Evolutionary conservation across 1,140 invertebrate species (phyloP), one percentile per base, ranked within the genome.

Genomic region (Antheraea mylitta): DNA sequence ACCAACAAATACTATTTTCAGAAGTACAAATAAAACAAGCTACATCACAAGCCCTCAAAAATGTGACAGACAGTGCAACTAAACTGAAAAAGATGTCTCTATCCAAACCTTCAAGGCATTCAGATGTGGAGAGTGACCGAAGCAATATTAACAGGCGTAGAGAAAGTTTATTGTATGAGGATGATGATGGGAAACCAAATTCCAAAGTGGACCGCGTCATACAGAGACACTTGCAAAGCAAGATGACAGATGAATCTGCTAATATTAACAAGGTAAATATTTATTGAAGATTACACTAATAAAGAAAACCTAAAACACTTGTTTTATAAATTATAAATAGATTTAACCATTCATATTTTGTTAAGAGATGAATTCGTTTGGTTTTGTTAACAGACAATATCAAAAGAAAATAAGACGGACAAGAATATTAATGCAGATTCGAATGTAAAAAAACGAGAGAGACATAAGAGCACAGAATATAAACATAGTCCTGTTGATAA

Each of bases 161-260:
- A 64, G 75, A 87, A 22, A 74, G 68, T 53, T 69, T 94, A 0
- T 74, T 94, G 18, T 94, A 94, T 75, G 90, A 86, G 11, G 84
- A 92, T 19, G 94, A 94, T 36, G 93, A 95, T 58, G 89, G 92
- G 9, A 75, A 79, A 80, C 87, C 90, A 16, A 80, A 91, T 87
- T 76, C 89, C 53, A 93, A 92, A 83, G 93, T 94, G 71, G 93
- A 94, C 74, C 89, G 84, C 59, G 68, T 94, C 22, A 89, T 94
- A 0, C 85, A 93, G 67, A 87, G 88, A 67, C 93, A 93, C 11
- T 8, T 11, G 11, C 38, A 42, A 7, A 42, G 11, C 38, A 42
- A 42, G 38, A 22, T 18, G n/a, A 8, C 18, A 9, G 18, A 61
- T 22, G 9, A 61, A 61, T 11, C 4, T 61, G 59, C 18, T 36